Percentiles rank a stretch among this genome's conserved stretches.
phyloP scores from a whole-genome alignment of 2,888 invertebrate genomes.

The Empis livida region DNA sequence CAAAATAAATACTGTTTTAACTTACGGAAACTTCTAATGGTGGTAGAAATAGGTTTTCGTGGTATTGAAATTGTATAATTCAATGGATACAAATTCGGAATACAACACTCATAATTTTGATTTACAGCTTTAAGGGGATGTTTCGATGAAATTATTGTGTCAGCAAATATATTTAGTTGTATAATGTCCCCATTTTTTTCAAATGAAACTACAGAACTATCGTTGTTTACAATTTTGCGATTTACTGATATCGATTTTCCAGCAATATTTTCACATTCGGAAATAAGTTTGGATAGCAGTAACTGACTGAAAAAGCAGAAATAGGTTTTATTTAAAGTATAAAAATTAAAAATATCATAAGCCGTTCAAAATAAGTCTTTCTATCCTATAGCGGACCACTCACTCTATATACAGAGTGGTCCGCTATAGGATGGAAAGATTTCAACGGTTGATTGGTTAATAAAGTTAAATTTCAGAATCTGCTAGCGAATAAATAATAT shows the following conservation, averaged over 20 bases:
- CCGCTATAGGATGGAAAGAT: too few relatives aligned
- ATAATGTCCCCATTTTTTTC: constrained; percentile 47
- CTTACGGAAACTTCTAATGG: constrained; percentile 59
- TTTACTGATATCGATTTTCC: constrained; percentile 42
- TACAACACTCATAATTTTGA: constrained; percentile 38
- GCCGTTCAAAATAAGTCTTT: too few relatives aligned
- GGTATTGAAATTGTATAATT: constrained; percentile 46
- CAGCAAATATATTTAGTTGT: constrained; percentile 50
- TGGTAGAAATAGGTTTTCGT: constrained; percentile 48
- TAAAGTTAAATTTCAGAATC: too few relatives aligned
- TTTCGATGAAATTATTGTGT: constrained; percentile 52
- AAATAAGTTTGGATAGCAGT: constrained; percentile 49
- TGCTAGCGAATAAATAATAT: too few relatives aligned
- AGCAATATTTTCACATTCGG: constrained; percentile 51
- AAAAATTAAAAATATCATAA: too few relatives aligned
- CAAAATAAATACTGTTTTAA: too few relatives aligned
- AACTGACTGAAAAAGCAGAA: constrained; percentile 55
- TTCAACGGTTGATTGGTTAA: too few relatives aligned
- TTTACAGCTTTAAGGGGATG: constrained; percentile 44
- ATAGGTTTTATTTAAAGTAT: too few relatives aligned
- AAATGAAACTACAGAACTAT: constrained; percentile 43
- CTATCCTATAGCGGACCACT: too few relatives aligned
- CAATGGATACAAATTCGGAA: constrained; percentile 66
- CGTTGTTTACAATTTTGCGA: constrained; percentile 46
- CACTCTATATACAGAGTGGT: too few relatives aligned